phyloP scores from a whole-genome alignment of 2,113 vertebrate genomes.

The Myocastor coypus region DNA sequence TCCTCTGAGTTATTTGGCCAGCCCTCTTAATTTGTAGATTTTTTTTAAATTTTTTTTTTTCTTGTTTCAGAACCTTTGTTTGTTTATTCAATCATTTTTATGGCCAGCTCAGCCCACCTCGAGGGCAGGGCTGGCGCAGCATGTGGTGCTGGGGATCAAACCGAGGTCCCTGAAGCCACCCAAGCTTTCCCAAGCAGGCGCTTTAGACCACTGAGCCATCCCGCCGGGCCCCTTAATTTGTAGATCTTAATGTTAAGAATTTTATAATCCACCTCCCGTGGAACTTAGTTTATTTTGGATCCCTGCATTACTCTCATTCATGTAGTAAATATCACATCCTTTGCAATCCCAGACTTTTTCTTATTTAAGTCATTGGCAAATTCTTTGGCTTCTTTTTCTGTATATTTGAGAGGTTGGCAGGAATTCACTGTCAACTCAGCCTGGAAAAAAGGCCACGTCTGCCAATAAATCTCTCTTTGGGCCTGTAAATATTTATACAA shows the following conservation, averaged over 20 bases:
- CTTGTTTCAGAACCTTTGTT: no score
- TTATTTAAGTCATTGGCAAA: conserved; percentile 35
- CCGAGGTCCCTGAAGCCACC: no score
- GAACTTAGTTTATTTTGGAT: conserved; percentile 24
- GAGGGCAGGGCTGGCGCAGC: no score
- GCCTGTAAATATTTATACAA: conserved; percentile 60
- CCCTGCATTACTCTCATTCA: neutral
- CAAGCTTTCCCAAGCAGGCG: no score
- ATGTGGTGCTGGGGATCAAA: no score
- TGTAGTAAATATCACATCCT: neutral
- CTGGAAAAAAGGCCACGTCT: conserved; percentile 50
- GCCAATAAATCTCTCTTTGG: conserved; percentile 53
- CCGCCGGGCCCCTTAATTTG: no score
- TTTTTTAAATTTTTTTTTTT: no score
- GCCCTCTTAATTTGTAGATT: no score
- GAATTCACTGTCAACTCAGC: conserved; percentile 1
- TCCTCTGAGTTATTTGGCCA: no score
- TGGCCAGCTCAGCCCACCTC: no score
- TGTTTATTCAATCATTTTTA: no score
- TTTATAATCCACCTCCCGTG: neutral
- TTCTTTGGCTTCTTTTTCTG: conserved; percentile 9
- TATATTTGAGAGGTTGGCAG: conserved; percentile 52
- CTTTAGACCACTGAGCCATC: no score
- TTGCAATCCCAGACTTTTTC: conserved; percentile 10
- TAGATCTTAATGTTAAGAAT: neutral